phyloP scores from a whole-genome alignment of 2,888 invertebrate species.

The Erynnis tages region DNA sequence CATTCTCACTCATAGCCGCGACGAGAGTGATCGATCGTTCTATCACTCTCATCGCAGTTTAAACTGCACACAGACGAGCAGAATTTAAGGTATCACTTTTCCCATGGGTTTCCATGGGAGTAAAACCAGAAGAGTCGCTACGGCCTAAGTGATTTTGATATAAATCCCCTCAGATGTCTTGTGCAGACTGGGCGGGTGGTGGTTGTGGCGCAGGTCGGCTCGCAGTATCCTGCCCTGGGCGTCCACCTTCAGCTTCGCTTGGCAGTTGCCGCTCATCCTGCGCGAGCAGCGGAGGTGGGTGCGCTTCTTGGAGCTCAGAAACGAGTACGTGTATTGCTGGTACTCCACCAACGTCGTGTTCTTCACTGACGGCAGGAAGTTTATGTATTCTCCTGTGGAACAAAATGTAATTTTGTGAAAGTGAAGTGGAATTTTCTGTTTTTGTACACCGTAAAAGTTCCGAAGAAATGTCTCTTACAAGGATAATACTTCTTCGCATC shows the following conservation, averaged over 20 bases:
- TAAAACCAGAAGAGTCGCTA: too few species aligned
- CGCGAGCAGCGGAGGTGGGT: constrained; percentile 40
- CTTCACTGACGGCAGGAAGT: constrained; percentile 8
- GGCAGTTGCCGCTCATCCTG: constrained; percentile 35
- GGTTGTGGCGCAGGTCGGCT: constrained; percentile 9
- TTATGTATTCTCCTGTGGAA: constrained; percentile 14
- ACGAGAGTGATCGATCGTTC: too few species aligned
- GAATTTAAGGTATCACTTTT: too few species aligned
- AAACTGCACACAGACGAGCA: too few species aligned
- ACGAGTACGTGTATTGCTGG: constrained; percentile 21
- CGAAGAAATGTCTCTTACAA: too few species aligned
- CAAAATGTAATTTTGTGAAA: too few species aligned
- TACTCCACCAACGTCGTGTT: constrained; percentile 19
- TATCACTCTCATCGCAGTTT: too few species aligned
- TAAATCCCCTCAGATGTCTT: constrained; percentile 1
- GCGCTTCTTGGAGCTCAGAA: constrained; percentile 3
- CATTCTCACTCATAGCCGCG: too few species aligned
- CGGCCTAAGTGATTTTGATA: neutral
- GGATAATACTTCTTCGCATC: neutral
- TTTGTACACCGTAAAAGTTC: too few species aligned
- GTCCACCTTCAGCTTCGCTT: constrained; percentile 40
- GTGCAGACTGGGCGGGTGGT: constrained; percentile 6
- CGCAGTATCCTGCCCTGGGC: constrained; percentile 6
- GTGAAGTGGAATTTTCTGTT: too few species aligned
- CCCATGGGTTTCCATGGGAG: too few species aligned